Conservation (phyloP, 2,888 invertebrate species). For the Digitonthophagus gazella region DNA sequence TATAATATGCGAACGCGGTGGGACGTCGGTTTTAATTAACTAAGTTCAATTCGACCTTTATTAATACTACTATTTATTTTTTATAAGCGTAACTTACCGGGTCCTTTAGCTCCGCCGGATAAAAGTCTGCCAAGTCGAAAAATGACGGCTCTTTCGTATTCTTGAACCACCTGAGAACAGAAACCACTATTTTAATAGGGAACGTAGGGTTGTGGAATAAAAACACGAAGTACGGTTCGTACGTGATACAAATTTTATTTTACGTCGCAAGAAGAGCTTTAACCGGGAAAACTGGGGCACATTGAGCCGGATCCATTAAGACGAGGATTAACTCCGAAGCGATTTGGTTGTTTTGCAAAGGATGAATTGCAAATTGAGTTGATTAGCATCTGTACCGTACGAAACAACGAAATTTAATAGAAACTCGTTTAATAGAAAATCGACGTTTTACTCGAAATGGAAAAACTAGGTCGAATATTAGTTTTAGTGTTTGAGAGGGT, state of each 20-base stretch:
- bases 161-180: constrained; percentile 79
- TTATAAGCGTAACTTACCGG: constrained; percentile 61
- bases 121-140: constrained; percentile 86
- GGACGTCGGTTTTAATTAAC: not conserved
- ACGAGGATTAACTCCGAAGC: not conserved
- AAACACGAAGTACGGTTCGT: too few relatives aligned
- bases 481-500: too few relatives aligned
- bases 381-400: not conserved
- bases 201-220: too few relatives aligned
- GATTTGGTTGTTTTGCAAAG: not conserved
- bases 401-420: not conserved
- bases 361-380: not conserved
- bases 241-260: not conserved
- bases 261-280: not conserved
- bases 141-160: constrained; percentile 94
- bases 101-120: constrained; percentile 90
- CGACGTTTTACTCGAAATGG: too few relatives aligned
- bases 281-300: not conserved
- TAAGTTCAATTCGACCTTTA: not conserved
- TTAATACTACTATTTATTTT: not conserved
- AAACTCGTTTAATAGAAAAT: not conserved
- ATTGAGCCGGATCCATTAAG: not conserved
- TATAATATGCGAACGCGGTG: too few relatives aligned
- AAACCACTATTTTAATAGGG: not conserved
- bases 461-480: too few relatives aligned